Conservation (phyloP, 1,140 invertebrate genomes). For the Drosophila orena region DNA sequence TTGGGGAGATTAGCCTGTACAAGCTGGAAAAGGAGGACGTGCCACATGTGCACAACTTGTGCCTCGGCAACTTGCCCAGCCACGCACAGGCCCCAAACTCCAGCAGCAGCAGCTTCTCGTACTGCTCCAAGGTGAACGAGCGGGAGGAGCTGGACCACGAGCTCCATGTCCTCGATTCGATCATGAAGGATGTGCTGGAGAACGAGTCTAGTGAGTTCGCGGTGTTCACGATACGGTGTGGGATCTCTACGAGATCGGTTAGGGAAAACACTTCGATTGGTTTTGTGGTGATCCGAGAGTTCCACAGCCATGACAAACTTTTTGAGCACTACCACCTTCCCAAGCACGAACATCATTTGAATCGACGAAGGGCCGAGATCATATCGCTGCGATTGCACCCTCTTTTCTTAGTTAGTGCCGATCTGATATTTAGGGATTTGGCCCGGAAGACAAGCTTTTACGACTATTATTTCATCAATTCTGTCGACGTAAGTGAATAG, state of each 20-base stretch:
- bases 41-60: slow-evolving; percentile 5
- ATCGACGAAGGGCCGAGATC: slow-evolving; percentile 51
- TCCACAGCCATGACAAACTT: slow-evolving; percentile 25
- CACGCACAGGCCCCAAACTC: rapidly evolving
- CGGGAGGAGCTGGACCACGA: slow-evolving; percentile 35
- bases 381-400: slow-evolving; percentile 68
- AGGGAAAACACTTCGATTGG: slow-evolving; percentile 60
- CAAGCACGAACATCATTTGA: slow-evolving; percentile 25
- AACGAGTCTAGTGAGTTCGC: slow-evolving; percentile 52
- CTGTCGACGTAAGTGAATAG: slow-evolving; percentile 18
- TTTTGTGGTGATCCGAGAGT: slow-evolving; percentile 59
- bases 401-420: slow-evolving; percentile 48
- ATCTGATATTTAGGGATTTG: slow-evolving; percentile 57
- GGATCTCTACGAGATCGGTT: slow-evolving; percentile 50
- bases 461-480: slow-evolving; percentile 54
- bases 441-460: slow-evolving; percentile 55
- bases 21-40: slow-evolving; percentile 30
- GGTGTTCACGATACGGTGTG: slow-evolving; percentile 72
- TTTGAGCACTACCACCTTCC: slow-evolving; percentile 51
- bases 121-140: slow-evolving; percentile 35
- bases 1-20: slow-evolving; percentile 64
- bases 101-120: slow-evolving; percentile 15
- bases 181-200: slow-evolving; percentile 60
- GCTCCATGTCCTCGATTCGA: slow-evolving; percentile 14
- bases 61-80: neutral